Percentiles rank a stretch among this genome's conserved stretches.
Conservation (phyloP, 2,797 vertebrate genomes). For the Micrastur ruficollis region DNA sequence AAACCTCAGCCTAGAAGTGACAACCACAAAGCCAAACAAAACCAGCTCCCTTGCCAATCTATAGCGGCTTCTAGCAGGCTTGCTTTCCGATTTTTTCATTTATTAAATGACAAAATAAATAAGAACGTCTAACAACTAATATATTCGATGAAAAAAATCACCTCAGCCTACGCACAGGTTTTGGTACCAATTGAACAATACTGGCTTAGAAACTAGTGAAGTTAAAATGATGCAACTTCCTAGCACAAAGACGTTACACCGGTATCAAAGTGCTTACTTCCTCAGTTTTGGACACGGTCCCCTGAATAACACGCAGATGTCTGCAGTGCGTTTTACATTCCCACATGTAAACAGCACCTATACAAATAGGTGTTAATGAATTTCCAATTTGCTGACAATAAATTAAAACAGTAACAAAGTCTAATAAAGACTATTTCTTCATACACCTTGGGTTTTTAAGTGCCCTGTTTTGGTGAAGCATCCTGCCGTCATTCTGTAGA, state of each 20-base stretch:
- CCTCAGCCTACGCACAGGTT: not conserved
- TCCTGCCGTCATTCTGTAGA: not conserved
- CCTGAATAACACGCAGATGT: not conserved
- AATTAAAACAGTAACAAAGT: not conserved
- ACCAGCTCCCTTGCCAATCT: not conserved
- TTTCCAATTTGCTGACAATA: not conserved
- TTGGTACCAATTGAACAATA: not conserved
- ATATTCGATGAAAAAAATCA: not conserved
- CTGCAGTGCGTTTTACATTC: not conserved
- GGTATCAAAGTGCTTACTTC: conserved; percentile 4
- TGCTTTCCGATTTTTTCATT: not conserved
- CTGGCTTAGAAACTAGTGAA: not conserved
- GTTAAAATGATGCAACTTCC: not conserved
- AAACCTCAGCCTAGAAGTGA: not conserved
- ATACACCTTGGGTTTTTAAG: not conserved
- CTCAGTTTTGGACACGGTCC: not conserved
- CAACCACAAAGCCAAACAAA: not conserved
- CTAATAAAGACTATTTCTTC: not conserved
- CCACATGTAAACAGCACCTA: not conserved
- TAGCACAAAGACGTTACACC: not conserved
- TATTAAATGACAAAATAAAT: conserved; percentile 15
- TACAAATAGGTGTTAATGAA: not conserved
- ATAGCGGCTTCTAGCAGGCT: not conserved
- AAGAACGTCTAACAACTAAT: not conserved
- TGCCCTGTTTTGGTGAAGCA: not conserved